Evolutionary conservation across 1,140 invertebrate genomes (phyloP), one percentile per base, ranked within the genome.

Genomic region (Drosophila novamexicana): DNA sequence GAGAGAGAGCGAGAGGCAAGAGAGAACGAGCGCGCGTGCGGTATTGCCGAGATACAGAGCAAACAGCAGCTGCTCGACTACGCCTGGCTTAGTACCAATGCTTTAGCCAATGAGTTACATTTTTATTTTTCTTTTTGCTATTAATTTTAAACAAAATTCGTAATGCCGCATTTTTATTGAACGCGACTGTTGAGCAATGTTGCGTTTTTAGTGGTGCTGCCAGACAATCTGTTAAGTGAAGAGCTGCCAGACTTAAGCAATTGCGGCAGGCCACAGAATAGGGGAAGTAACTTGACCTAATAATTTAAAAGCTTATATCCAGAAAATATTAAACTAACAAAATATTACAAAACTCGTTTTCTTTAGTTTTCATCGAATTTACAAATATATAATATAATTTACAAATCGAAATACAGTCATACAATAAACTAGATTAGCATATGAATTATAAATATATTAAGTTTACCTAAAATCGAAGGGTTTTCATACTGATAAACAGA

Each of bases 1-100:
- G 42, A 42, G 8, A 34, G 42, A 42, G 42, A 57, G 44, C 57
- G 45, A 69, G 16, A 61, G 45, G 16, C 12, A 65, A 54, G 10
- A 57, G 29, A 36, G 40, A 45, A 29, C 7, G 69, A 59, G n/a
- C 49, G 64, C 47, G 69, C 61, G 37, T 65, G 62, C 62, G 69
- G 36, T 32, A 40, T 65, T 44, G 45, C 56, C 37, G 32, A 40
- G 32, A 66, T 67, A 59, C 62, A 66, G 45, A 72, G 57, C 44
- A 36, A 39, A 42, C 45, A 71, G 54, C 61, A 62, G 44, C 62
- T 57, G 42, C 54, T 66, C 29, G 32, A 64, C 44, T 58, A n/a
- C 68, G 53, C 22, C 52, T 71, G 32, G 29, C 63, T 39, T 50
- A 37, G 7, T 69, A 37, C 16, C 32, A 18, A 63, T 45, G 14